A percentile compares a stretch with the other conserved stretches of the same genome.
Evolutionary conservation across 2,113 vertebrate species (phyloP).

Genomic region (Salminus brasiliensis): DNA sequence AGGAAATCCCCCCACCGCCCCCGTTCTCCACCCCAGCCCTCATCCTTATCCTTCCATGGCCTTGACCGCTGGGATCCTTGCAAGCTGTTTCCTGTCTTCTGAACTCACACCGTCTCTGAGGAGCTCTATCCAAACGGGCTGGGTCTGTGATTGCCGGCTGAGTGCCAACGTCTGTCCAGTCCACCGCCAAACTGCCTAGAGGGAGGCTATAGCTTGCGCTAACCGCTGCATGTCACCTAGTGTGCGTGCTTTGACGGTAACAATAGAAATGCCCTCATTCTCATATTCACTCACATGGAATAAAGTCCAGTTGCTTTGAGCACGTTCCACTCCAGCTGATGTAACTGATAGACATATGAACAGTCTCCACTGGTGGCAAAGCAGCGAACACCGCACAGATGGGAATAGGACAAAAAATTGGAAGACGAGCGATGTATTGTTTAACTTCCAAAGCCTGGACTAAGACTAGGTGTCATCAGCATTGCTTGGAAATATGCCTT

Average conservation of each 20-base stretch:
- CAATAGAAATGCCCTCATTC: conserved; percentile 1
- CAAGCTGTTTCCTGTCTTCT: conserved; percentile 84
- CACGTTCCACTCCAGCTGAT: background rate
- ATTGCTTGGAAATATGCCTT: conserved; percentile 8
- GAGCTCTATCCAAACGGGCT: conserved; percentile 59
- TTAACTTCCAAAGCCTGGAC: background rate
- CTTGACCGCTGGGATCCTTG: conserved; percentile 74
- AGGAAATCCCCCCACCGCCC: conserved; percentile 76
- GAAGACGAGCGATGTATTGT: background rate
- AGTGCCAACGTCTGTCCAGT: conserved; percentile 38
- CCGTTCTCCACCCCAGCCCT: conserved; percentile 64
- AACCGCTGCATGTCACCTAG: conserved; percentile 10
- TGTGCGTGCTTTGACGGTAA: background rate
- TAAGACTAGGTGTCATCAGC: background rate
- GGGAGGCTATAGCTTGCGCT: conserved; percentile 16
- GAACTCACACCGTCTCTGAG: conserved; percentile 70
- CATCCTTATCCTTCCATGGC: conserved; percentile 56
- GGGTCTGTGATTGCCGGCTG: conserved; percentile 41
- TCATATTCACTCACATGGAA: conserved; percentile 14
- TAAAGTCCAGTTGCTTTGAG: background rate
- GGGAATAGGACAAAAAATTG: conserved; percentile 1
- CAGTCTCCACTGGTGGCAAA: conserved; percentile 44
- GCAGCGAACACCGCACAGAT: background rate
- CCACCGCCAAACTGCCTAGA: conserved; percentile 17
- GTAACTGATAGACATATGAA: conserved; percentile 4